A percentile compares a stretch with the other conserved stretches of the same genome.
These are phyloP conservation scores for Apostichopus japonicus DNA, from an alignment of 35 echinoderm and acorn worm genomes.

Conservation along the genomic window DNA sequence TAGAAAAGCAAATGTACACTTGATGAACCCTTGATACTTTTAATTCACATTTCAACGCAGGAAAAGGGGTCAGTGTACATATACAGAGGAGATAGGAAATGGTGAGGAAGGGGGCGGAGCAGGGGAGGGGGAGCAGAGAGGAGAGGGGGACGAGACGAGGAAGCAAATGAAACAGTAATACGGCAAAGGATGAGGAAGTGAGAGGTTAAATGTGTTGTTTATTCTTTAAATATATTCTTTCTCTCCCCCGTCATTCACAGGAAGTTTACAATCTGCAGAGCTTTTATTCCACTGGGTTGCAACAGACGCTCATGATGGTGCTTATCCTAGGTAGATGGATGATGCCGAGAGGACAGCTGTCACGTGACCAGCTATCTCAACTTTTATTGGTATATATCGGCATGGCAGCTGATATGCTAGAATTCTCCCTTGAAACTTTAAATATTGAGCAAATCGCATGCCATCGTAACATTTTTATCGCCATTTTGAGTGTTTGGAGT, in stretches of 20 bases:
- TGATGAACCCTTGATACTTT: too few species aligned
- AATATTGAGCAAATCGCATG: conserved; percentile 75
- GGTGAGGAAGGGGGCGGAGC: too few species aligned
- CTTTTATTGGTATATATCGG: conserved; percentile 92
- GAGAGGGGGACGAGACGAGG: too few species aligned
- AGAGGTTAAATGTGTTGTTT: background rate
- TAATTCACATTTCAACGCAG: too few species aligned
- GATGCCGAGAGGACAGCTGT: conserved; percentile 78
- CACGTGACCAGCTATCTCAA: conserved; percentile 85
- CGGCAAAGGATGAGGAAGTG: too few species aligned
- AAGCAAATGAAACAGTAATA: too few species aligned
- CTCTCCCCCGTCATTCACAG: conserved; percentile 28
- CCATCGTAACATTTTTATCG: conserved; percentile 47
- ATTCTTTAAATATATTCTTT: background rate
- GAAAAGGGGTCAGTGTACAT: too few species aligned
- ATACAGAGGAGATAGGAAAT: too few species aligned
- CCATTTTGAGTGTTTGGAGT: conserved; percentile 76
- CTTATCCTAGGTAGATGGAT: conserved; percentile 88
- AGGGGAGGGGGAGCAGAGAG: too few species aligned
- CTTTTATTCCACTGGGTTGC: conserved; percentile 56
- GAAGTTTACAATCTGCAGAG: conserved; percentile 58
- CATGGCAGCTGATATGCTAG: conserved; percentile 97
- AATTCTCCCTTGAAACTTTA: conserved; percentile 86
- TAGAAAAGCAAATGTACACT: too few species aligned
- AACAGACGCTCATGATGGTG: conserved; percentile 90